phyloP scores from a whole-genome alignment of 2,113 vertebrate genomes.

The Edolisoma coerulescens region DNA sequence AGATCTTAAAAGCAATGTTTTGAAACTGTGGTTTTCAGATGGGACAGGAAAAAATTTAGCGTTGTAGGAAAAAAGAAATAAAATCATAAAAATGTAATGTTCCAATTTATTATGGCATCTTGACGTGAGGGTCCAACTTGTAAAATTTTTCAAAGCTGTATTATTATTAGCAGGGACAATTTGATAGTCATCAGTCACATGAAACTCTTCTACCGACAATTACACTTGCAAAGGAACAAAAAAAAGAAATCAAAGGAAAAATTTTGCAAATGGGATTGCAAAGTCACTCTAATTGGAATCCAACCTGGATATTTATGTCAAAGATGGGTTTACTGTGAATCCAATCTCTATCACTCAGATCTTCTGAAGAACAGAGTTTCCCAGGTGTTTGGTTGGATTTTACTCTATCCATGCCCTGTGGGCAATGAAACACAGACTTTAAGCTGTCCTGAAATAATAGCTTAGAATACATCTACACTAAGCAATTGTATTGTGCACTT shows the following conservation, averaged over 20 bases:
- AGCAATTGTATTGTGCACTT: background rate
- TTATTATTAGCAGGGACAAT: background rate
- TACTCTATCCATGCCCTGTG: background rate
- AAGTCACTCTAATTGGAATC: background rate
- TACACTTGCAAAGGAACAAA: background rate
- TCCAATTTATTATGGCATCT: background rate
- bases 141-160: background rate
- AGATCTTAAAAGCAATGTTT: background rate
- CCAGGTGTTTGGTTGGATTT: background rate
- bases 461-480: background rate
- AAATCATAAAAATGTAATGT: background rate
- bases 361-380: background rate
- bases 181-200: background rate
- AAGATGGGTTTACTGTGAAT: background rate
- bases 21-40: background rate
- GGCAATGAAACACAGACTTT: background rate
- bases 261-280: background rate
- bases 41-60: fast-evolving
- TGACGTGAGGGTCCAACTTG: background rate
- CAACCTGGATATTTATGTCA: background rate
- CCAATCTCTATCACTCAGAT: background rate
- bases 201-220: background rate
- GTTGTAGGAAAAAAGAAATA: background rate
- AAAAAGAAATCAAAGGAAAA: background rate
- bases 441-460: background rate